These are phyloP conservation scores for Melinaea marsaeus DNA, from an alignment of 2,888 invertebrate species.

Conservation along the genomic window DNA sequence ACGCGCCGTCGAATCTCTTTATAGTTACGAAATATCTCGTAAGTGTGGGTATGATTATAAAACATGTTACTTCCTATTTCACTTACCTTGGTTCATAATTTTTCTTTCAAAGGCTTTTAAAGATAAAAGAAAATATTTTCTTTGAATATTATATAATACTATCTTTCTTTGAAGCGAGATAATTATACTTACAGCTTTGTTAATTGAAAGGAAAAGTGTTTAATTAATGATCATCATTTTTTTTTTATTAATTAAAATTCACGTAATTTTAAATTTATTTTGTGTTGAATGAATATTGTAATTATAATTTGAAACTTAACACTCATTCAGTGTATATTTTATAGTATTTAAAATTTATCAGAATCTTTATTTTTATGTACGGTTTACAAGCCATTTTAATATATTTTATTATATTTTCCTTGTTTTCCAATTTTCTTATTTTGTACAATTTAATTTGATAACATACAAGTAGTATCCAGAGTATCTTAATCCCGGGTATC, in stretches of 20 bases:
- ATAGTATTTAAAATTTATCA: too few relatives aligned
- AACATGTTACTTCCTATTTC: constrained; percentile 33
- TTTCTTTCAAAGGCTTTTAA: constrained; percentile 24
- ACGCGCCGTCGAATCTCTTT: constrained; percentile 55
- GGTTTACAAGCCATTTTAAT: too few relatives aligned
- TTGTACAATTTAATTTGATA: background rate
- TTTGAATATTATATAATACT: background rate
- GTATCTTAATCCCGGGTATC: constrained; percentile 8
- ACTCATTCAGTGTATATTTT: too few relatives aligned
- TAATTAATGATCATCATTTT: too few relatives aligned
- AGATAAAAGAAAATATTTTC: constrained; percentile 12
- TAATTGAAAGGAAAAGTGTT: too few relatives aligned
- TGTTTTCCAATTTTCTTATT: too few relatives aligned
- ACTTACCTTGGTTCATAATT: constrained; percentile 28
- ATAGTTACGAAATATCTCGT: constrained; percentile 45
- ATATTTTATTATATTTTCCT: too few relatives aligned
- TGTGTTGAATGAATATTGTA: too few relatives aligned
- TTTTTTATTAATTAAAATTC: too few relatives aligned
- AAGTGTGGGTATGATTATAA: constrained; percentile 29
- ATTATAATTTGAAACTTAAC: too few relatives aligned
- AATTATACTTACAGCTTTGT: background rate
- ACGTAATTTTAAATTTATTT: too few relatives aligned
- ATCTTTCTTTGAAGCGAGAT: background rate
- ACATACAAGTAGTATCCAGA: background rate
- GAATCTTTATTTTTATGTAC: too few relatives aligned